Base-by-base conservation (phyloP, 2,113 vertebrate species). In the Hemiscyllium ocellatum region DNA sequence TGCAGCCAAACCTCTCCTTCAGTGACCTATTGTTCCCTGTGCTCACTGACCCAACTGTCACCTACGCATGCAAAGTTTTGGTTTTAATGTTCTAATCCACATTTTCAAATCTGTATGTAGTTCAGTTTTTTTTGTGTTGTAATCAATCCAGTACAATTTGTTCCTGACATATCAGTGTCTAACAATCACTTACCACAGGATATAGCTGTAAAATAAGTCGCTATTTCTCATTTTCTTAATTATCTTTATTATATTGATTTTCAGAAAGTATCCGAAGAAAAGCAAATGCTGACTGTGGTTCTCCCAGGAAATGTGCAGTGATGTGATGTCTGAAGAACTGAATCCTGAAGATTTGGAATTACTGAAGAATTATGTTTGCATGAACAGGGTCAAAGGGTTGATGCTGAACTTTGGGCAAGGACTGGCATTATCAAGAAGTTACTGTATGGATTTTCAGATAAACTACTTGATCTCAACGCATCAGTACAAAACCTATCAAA, bases 201-300 rank as follows among this genome's bases (percentile, higher is more conserved):
- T 13, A 6, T 83, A 42, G 17, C 1, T 83, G 80, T 37, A 47
- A 83, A 22, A 47, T 22, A 83, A 42, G 20, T 83, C 37, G 17
- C 80, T 83, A 83, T 42, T 83, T 83, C n/a, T 47, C 37, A 42
- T 76, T 76, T 76, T 83, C 37, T 42, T 47, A 19, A 42, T 83
- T 47, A 83, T 47, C 17, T 83, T 83, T 83, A 17, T 3, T 17
- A 1, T 3, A 83, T 83, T 65, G 33, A 95, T 96, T 96, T 96
- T 86, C 98, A 99, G 99, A 99, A 97, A 98, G 97, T 61, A 97
- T 98, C 96, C 97, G 98, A 95, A 98, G 98, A 96, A 98, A 98
- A 96, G 98, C 98, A 0, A 98, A 98, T 0, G 97, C 98, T 0
- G 98, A 98, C 66, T 96, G 96, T 17, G 95, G 96, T 95, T 97